phyloP scores from a whole-genome alignment of 2,888 invertebrate genomes.

The Piscicola geometra region DNA sequence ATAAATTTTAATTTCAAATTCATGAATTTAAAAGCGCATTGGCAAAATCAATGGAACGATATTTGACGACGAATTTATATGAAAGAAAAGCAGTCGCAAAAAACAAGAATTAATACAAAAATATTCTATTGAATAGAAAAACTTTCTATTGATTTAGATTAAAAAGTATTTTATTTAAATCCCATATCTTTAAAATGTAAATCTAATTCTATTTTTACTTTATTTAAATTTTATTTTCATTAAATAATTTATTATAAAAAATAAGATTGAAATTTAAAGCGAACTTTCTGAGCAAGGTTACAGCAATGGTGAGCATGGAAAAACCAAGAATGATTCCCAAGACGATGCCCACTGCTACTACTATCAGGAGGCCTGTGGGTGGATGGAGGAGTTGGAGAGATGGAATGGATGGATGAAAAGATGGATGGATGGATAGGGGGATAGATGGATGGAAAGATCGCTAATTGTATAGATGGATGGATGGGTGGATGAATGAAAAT shows the following conservation, averaged over 20 bases:
- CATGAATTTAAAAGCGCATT: too few species aligned
- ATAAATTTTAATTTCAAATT: too few species aligned
- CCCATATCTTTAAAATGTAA: background rate
- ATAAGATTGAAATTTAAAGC: background rate
- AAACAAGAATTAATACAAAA: too few species aligned
- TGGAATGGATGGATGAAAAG: constrained; percentile 3
- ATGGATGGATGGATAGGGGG: background rate
- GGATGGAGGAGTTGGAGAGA: background rate
- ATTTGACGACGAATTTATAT: too few species aligned
- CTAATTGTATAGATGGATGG: background rate
- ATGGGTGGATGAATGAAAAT: background rate
- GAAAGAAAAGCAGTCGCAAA: too few species aligned
- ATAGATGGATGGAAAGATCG: background rate
- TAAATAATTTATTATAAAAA: background rate
- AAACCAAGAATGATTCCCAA: constrained; percentile 37
- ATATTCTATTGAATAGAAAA: background rate
- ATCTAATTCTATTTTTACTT: background rate
- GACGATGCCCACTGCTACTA: constrained; percentile 34
- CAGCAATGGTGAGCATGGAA: constrained; percentile 36
- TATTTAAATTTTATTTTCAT: background rate
- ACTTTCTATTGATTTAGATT: background rate
- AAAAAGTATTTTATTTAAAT: background rate
- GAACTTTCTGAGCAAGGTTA: constrained; percentile 34
- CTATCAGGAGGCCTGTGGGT: constrained; percentile 31
- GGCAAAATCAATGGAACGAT: too few species aligned